These are phyloP conservation scores for Pachymerium ferrugineum DNA, from an alignment of 2,888 invertebrate genomes.

Conservation along the genomic window DNA sequence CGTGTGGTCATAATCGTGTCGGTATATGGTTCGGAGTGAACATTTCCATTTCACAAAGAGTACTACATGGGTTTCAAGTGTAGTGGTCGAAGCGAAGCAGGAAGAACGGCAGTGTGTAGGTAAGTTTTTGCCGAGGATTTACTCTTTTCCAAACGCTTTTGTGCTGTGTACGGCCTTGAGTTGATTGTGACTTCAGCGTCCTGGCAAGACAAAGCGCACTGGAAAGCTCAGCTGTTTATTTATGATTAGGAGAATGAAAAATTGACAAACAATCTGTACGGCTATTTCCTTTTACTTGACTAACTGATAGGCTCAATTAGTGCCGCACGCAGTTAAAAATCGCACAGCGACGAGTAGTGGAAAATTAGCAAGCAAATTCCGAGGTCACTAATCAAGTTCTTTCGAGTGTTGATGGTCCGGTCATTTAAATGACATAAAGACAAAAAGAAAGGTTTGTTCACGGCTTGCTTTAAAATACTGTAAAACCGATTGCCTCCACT, in stretches of 20 bases:
- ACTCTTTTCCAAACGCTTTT: constrained; percentile 3
- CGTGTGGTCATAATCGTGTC: constrained; percentile 6
- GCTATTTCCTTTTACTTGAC: too few relatives aligned
- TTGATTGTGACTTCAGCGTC: constrained; percentile 15
- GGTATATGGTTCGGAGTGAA: constrained; percentile 12
- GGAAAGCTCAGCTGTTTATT: constrained; percentile 25
- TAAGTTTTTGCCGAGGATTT: constrained; percentile 1
- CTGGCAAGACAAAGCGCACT: constrained; percentile 30
- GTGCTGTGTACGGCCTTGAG: constrained; percentile 28
- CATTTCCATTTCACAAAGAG: constrained; percentile 7
- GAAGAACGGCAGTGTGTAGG: constrained; percentile 4
- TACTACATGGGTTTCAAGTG: constrained; percentile 29
- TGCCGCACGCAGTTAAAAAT: too few relatives aligned
- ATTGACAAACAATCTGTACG: too few relatives aligned
- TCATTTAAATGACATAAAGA: not conserved
- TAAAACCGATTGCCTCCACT: too few relatives aligned
- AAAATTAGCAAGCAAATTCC: not conserved
- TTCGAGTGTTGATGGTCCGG: not conserved
- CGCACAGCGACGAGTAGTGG: not conserved
- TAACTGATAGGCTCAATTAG: too few relatives aligned
- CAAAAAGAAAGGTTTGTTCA: not conserved
- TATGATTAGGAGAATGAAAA: not conserved
- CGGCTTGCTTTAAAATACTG: too few relatives aligned
- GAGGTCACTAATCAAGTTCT: not conserved
- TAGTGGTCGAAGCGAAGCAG: constrained; percentile 9